phyloP scores from a whole-genome alignment of 2,888 invertebrate genomes.

The Ectemnius lituratus region DNA sequence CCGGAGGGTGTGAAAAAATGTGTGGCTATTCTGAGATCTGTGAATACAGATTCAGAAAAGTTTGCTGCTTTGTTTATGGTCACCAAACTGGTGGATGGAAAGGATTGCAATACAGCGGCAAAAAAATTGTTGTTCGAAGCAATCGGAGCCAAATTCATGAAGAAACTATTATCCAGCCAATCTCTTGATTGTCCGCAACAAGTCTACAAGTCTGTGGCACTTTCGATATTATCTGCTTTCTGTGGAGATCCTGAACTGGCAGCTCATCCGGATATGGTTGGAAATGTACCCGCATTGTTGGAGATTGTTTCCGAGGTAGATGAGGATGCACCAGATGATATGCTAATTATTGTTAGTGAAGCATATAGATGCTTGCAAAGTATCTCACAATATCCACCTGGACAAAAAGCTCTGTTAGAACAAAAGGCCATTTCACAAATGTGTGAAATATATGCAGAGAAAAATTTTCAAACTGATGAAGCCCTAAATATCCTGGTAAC shows the following conservation, averaged over 20 bases:
- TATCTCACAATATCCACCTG: slow-evolving; percentile 88
- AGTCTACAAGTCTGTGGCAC: slow-evolving; percentile 93
- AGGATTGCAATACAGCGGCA: slow-evolving; percentile 86
- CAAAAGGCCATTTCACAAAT: slow-evolving; percentile 89
- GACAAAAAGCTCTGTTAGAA: slow-evolving; percentile 88
- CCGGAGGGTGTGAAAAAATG: slow-evolving; percentile 92
- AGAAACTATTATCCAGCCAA: slow-evolving; percentile 87
- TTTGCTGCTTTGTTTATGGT: slow-evolving; percentile 95
- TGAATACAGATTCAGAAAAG: slow-evolving; percentile 92
- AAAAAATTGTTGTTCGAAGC: slow-evolving; percentile 92
- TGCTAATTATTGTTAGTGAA: slow-evolving; percentile 91
- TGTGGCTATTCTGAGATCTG: slow-evolving; percentile 87
- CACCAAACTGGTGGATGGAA: slow-evolving; percentile 91
- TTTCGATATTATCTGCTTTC: slow-evolving; percentile 92
- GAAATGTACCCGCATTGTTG: slow-evolving; percentile 89
- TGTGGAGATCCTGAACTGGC: slow-evolving; percentile 90
- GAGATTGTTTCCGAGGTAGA: slow-evolving; percentile 92
- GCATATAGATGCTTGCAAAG: slow-evolving; percentile 90
- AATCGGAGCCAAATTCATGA: slow-evolving; percentile 92
- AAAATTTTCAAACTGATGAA: slow-evolving; percentile 93
- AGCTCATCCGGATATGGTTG: slow-evolving; percentile 90
- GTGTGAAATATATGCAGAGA: slow-evolving; percentile 91
- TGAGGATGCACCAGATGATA: slow-evolving; percentile 91
- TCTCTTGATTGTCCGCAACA: slow-evolving; percentile 92
- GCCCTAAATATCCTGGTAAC: slow-evolving; percentile 89